These are phyloP conservation scores for Cheilosia scutellata DNA, from an alignment of 2,888 invertebrate genomes.

Conservation along the genomic window DNA sequence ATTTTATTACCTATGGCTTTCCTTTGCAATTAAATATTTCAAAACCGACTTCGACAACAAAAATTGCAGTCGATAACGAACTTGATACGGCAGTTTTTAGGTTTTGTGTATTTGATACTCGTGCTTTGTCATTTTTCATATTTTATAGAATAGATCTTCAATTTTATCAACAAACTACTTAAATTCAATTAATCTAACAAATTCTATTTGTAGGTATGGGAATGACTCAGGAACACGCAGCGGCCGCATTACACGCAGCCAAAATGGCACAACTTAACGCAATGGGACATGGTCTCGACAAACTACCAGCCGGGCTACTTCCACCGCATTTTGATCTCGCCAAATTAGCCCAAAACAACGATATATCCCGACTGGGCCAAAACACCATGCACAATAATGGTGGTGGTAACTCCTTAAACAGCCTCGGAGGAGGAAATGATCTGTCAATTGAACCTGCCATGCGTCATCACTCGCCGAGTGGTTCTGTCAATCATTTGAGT, in stretches of 20 bases:
- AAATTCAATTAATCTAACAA: neutral
- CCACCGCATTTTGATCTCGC: slow-evolving; percentile 83
- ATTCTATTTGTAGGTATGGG: slow-evolving; percentile 84
- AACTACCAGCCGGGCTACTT: slow-evolving; percentile 84
- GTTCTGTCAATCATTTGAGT: slow-evolving; percentile 69
- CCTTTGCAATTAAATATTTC: no score
- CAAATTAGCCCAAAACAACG: slow-evolving; percentile 79
- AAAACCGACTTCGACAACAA: no score
- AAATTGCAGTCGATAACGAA: no score
- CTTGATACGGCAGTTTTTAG: no score
- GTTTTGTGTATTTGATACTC: no score
- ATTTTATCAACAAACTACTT: no score
- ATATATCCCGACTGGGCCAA: slow-evolving; percentile 55
- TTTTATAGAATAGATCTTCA: no score
- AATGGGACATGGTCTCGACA: slow-evolving; percentile 86
- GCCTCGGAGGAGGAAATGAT: slow-evolving; percentile 64
- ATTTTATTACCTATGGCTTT: no score
- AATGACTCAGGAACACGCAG: slow-evolving; percentile 88
- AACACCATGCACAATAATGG: slow-evolving; percentile 66
- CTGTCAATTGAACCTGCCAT: slow-evolving; percentile 83
- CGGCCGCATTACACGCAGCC: slow-evolving; percentile 91
- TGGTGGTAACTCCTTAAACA: slow-evolving; percentile 67
- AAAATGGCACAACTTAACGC: slow-evolving; percentile 92
- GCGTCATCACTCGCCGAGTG: slow-evolving; percentile 79
- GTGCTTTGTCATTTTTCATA: no score